A percentile compares a stretch with the other conserved stretches of the same genome.
These are phyloP conservation scores for Phrynosoma platyrhinos DNA, from an alignment of 2,113 vertebrate species.

Conservation along the genomic window DNA sequence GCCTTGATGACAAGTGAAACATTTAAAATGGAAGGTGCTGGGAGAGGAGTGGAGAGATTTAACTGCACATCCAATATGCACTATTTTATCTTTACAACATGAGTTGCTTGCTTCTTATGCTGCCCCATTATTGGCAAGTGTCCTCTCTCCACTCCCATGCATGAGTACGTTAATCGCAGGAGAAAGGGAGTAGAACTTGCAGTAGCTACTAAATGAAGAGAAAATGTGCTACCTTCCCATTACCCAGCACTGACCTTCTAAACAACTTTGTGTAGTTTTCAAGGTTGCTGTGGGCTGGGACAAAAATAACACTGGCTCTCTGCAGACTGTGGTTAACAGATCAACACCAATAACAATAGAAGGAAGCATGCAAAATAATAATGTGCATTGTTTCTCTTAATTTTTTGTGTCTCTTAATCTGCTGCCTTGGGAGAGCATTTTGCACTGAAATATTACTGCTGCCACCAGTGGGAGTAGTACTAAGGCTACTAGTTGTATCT, in stretches of 20 bases:
- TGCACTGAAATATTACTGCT: background rate
- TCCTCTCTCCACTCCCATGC: background rate
- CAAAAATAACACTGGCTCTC: background rate
- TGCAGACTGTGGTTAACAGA: background rate
- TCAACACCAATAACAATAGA: background rate
- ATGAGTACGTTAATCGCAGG: background rate
- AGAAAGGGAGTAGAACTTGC: conserved; percentile 6
- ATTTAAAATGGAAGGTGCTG: background rate
- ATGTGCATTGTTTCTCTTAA: background rate
- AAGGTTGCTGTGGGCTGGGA: background rate
- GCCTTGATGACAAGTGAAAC: conserved; percentile 22
- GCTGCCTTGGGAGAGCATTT: background rate
- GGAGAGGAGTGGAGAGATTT: conserved; percentile 3
- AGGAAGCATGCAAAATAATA: background rate
- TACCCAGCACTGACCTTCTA: background rate
- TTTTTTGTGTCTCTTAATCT: background rate
- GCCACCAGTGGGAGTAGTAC: background rate
- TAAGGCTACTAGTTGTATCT: background rate
- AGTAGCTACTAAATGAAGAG: background rate
- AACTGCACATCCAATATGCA: background rate
- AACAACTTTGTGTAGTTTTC: too few relatives aligned
- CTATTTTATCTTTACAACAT: conserved; percentile 16
- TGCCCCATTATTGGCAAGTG: background rate
- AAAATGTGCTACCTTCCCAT: background rate
- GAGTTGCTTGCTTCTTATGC: background rate